Evolutionary conservation across 1,140 invertebrate genomes (phyloP).

Genomic region (Diorhabda elongata): DNA sequence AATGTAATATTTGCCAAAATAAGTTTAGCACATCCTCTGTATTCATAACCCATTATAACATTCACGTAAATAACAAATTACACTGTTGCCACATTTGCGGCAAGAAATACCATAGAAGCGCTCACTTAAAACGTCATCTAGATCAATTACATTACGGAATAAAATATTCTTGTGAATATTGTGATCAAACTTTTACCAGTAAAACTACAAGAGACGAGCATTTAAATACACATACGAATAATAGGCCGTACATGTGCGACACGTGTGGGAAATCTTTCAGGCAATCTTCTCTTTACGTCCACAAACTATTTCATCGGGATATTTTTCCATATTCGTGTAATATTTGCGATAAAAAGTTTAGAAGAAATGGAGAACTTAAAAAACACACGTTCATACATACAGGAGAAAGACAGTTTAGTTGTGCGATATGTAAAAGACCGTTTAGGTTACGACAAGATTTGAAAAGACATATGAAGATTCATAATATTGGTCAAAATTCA

Average conservation of each 20-base stretch:
- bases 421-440: slow-evolving; percentile 28
- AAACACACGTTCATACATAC: slow-evolving; percentile 38
- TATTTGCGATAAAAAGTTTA: slow-evolving; percentile 52
- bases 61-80: slow-evolving; percentile 51
- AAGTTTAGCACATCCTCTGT: slow-evolving; percentile 48
- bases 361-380: slow-evolving; percentile 32
- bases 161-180: slow-evolving; percentile 46
- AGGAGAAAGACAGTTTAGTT: slow-evolving; percentile 36
- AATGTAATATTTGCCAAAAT: slow-evolving; percentile 51
- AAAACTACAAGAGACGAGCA: slow-evolving; percentile 61
- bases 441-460: slow-evolving; percentile 34
- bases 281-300: slow-evolving; percentile 70
- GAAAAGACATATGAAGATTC: slow-evolving; percentile 33
- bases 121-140: slow-evolving; percentile 36
- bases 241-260: slow-evolving; percentile 62
- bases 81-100: slow-evolving; percentile 56
- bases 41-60: slow-evolving; percentile 50
- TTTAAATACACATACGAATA: slow-evolving; percentile 60
- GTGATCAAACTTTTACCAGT: slow-evolving; percentile 46
- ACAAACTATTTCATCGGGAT: slow-evolving; percentile 95
- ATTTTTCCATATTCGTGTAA: slow-evolving; percentile 77
- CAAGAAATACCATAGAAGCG: slow-evolving; percentile 47
- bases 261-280: slow-evolving; percentile 51
- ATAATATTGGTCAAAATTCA: slow-evolving; percentile 12
- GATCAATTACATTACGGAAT: slow-evolving; percentile 40